A percentile compares a stretch with the other conserved stretches of the same genome.
Evolutionary conservation across 2,113 vertebrate species (phyloP).

Genomic region (chimpanzee (Pan troglodytes)): NHGRI_mPanTro3-v2.1_pri NC_072404.2:130827001-130827500

Average conservation of each 20-base stretch:
- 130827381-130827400: not conserved
- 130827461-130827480: not conserved
- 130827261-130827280: not conserved
- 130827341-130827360: not conserved
- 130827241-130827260: not conserved
- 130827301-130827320: not conserved
- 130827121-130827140: constrained; percentile 1
- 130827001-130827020: not conserved
- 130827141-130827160: not conserved
- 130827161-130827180: not conserved
- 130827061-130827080: not conserved
- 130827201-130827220: not conserved
- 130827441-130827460: not conserved
- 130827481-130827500: not conserved
- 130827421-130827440: not conserved
- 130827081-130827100: not conserved
- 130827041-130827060: not conserved
- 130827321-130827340: not conserved
- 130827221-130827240: not conserved
- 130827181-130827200: not conserved
- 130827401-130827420: not conserved
- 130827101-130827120: not conserved
- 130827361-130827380: not conserved
- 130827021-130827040: not conserved
- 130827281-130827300: not conserved